These are phyloP conservation scores for Spheniscus humboldti DNA, from an alignment of 2,797 vertebrate genomes.

Conservation along the genomic window DNA sequence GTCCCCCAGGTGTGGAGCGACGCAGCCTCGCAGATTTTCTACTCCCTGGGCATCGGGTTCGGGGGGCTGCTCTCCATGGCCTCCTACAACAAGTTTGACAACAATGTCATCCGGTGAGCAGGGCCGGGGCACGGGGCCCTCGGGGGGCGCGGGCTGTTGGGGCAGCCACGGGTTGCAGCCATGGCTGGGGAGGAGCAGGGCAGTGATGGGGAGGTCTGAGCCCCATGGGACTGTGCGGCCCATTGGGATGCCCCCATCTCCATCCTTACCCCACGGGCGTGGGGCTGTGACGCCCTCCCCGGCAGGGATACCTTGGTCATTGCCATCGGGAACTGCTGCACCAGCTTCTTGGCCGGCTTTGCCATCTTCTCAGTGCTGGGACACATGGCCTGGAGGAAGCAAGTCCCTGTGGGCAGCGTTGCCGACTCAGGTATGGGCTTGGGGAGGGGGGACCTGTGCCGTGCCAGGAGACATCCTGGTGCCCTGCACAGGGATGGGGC, in stretches of 20 bases:
- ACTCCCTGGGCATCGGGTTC: slow-evolving; percentile 89
- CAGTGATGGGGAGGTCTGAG: accelerated
- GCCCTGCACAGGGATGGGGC: not conserved
- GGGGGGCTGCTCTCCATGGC: slow-evolving; percentile 93
- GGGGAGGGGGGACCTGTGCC: accelerated
- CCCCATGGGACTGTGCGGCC: not conserved
- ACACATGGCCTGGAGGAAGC: slow-evolving; percentile 84
- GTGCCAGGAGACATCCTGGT: not conserved
- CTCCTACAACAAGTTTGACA: slow-evolving; percentile 92
- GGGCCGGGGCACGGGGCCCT: accelerated
- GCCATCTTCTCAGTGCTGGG: slow-evolving; percentile 94
- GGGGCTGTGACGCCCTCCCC: not conserved
- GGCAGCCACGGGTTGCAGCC: not conserved
- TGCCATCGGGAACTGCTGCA: slow-evolving; percentile 88
- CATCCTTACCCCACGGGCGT: not conserved
- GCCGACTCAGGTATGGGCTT: slow-evolving; percentile 56
- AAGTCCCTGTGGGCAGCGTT: slow-evolving; percentile 85
- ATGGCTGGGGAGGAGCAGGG: not conserved
- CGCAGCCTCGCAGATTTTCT: slow-evolving; percentile 92
- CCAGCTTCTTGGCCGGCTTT: slow-evolving; percentile 89
- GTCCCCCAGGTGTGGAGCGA: slow-evolving; percentile 88
- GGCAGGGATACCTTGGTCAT: slow-evolving; percentile 91
- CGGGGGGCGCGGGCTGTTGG: accelerated
- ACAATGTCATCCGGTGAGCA: slow-evolving; percentile 88
- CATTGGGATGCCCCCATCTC: accelerated